Conservation (phyloP, 1,140 invertebrate genomes). For the Pteromalus puparum region DNA sequence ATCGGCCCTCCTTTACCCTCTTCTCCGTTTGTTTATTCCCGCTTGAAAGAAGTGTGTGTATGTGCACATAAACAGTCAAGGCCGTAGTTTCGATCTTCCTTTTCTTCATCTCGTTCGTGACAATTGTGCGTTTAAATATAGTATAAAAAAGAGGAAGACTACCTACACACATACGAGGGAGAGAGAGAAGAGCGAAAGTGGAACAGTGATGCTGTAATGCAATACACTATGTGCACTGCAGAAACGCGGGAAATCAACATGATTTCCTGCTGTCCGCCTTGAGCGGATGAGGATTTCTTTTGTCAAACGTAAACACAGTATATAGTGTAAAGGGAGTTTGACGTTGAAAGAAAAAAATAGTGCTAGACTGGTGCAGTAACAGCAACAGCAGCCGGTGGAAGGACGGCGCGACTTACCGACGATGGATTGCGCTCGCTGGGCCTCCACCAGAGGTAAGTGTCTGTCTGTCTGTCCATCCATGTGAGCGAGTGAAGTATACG, state of each 20-base stretch:
- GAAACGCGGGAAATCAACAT: not conserved
- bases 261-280: not conserved
- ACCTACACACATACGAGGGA: too few relatives aligned
- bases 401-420: not conserved
- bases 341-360: not conserved
- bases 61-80: too few relatives aligned
- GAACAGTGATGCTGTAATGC: not conserved
- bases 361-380: not conserved
- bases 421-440: not conserved
- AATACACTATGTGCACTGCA: too few relatives aligned
- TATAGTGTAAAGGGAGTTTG: not conserved
- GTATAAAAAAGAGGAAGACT: too few relatives aligned
- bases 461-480: not conserved
- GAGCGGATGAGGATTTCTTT: not conserved
- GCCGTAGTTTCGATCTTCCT: too few relatives aligned
- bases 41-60: too few relatives aligned
- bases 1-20: not conserved
- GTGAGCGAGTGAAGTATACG: too few relatives aligned
- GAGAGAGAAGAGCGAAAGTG: not conserved
- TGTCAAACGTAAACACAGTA: too few relatives aligned
- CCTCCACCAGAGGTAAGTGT: not conserved
- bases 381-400: too few relatives aligned
- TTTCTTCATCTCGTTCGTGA: too few relatives aligned
- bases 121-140: too few relatives aligned
- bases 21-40: not conserved